Evolutionary conservation across 2,113 vertebrate genomes (phyloP).

Genomic region (Pagrus major): DNA sequence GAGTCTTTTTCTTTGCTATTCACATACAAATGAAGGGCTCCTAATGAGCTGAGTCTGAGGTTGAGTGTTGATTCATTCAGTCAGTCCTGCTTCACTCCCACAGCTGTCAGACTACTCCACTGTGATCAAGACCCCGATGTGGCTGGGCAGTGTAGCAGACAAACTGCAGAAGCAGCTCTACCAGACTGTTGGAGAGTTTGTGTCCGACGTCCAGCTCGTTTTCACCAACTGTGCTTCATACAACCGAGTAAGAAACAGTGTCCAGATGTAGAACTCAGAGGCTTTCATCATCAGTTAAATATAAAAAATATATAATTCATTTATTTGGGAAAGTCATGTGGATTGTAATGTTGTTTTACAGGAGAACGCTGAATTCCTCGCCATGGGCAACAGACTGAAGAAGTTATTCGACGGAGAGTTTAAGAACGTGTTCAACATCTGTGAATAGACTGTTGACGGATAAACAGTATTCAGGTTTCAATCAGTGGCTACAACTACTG

Average conservation of each 20-base stretch:
- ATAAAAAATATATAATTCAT: not conserved
- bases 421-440: conserved; percentile 69
- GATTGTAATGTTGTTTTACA: conserved; percentile 55
- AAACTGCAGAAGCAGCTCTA: conserved; percentile 68
- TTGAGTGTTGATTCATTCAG: no score
- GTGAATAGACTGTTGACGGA: not conserved
- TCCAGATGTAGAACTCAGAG: not conserved
- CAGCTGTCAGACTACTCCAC: conserved; percentile 56
- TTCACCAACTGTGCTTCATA: conserved; percentile 74
- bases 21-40: not conserved
- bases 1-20: conserved; percentile 19
- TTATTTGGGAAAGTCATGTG: not conserved
- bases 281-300: not conserved
- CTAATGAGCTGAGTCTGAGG: not conserved
- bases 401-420: conserved; percentile 71
- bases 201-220: conserved; percentile 73
- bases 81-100: not conserved
- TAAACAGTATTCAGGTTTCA: not conserved
- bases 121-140: conserved; percentile 69
- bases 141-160: conserved; percentile 63
- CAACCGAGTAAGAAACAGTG: conserved; percentile 69
- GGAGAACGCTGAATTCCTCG: conserved; percentile 53
- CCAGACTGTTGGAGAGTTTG: conserved; percentile 70
- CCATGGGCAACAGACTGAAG: conserved; percentile 50
- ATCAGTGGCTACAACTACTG: not conserved